Evolutionary conservation across 37 sponge, comb jelly and placozoan species (phyloP).

Genomic region (Mnemiopsis leidyi): DNA sequence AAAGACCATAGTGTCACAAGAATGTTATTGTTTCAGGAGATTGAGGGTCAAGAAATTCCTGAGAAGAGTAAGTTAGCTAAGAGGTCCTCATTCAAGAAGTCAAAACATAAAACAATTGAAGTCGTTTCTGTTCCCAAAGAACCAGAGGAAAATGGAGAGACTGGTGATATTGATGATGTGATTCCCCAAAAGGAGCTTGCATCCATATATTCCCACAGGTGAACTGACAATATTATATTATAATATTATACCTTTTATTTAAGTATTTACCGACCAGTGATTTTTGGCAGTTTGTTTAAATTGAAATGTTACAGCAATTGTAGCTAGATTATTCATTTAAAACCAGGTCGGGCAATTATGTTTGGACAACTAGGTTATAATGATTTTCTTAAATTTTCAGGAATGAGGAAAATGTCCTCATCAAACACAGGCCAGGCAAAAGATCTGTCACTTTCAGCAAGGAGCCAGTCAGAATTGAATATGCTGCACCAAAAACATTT

Average conservation of each 20-base stretch:
- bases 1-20: too few species aligned
- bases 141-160: neutral
- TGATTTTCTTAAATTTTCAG: too few species aligned
- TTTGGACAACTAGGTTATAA: too few species aligned
- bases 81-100: neutral
- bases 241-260: too few species aligned
- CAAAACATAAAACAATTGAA: neutral
- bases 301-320: too few species aligned
- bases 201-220: slow-evolving; percentile 59
- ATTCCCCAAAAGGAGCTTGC: neutral
- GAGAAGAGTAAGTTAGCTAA: neutral
- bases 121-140: neutral
- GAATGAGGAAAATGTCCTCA: slow-evolving; percentile 55
- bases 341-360: too few species aligned
- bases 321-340: too few species aligned
- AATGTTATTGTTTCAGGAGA: neutral
- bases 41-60: neutral
- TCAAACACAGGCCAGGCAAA: slow-evolving; percentile 51
- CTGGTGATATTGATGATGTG: neutral
- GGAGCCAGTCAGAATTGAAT: neutral
- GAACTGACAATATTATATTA: too few species aligned
- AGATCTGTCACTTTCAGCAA: slow-evolving; percentile 53
- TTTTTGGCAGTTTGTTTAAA: neutral
- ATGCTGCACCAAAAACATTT: slow-evolving; percentile 41
- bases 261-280: too few species aligned